Evolutionary conservation across 2,888 invertebrate genomes (phyloP).

Genomic region (Drosophila anceps): DNA sequence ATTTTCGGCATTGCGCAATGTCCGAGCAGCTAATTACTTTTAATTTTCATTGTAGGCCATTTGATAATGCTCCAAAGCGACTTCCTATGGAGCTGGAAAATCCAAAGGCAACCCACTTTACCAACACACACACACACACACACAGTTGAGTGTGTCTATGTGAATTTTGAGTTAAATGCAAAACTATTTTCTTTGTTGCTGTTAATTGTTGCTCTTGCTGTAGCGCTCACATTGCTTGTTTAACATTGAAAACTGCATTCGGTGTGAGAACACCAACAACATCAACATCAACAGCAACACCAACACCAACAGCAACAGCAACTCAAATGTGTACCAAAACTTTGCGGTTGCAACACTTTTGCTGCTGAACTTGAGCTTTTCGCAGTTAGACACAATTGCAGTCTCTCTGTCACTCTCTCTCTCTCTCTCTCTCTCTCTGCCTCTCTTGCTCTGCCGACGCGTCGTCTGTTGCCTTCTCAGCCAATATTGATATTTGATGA

Average conservation of each 20-base stretch:
- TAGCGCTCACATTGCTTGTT: conserved; percentile 24
- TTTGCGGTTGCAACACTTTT: conserved; percentile 54
- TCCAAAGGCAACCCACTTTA: conserved; percentile 56
- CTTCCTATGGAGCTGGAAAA: conserved; percentile 67
- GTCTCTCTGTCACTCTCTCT: not conserved
- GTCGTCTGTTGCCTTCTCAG: conserved; percentile 5
- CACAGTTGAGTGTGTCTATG: not conserved
- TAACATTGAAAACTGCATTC: conserved; percentile 71
- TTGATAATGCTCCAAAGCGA: conserved; percentile 51
- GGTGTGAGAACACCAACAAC: conserved; percentile 21
- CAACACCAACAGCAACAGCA: conserved; percentile 4
- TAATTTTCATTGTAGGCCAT: conserved; percentile 72
- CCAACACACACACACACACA: conserved; percentile 30
- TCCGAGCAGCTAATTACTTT: conserved; percentile 61
- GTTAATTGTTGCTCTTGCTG: conserved; percentile 26
- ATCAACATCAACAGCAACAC: not conserved
- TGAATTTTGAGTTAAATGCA: conserved; percentile 39
- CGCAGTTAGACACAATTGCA: conserved; percentile 36
- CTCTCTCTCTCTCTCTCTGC: not conserved
- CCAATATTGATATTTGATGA: conserved; percentile 37
- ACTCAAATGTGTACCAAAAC: conserved; percentile 17
- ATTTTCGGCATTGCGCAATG: conserved; percentile 58
- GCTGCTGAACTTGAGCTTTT: conserved; percentile 69
- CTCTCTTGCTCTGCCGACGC: conserved; percentile 5
- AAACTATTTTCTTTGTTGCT: conserved; percentile 35